These are phyloP conservation scores for Copsychus sechellarum DNA, from an alignment of 2,113 vertebrate species.

Conservation along the genomic window DNA sequence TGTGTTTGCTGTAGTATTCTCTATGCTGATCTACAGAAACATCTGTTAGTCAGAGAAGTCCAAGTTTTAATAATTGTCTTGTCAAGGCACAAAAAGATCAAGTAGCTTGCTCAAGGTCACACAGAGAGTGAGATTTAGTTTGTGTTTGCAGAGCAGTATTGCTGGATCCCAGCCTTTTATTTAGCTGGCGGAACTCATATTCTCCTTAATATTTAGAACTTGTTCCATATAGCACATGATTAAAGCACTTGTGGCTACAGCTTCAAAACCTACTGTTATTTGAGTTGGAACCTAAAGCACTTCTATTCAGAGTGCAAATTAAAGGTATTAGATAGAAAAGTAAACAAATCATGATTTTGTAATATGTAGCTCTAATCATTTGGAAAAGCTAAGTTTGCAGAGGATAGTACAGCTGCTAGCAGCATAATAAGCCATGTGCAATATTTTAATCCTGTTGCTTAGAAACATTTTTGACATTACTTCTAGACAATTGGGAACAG, in stretches of 20 bases:
- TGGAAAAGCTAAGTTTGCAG: conserved; percentile 12
- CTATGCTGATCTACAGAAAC: not conserved
- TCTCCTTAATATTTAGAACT: conserved; percentile 13
- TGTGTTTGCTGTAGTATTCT: not conserved
- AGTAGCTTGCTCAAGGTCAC: conserved; percentile 34
- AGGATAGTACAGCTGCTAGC: conserved; percentile 2
- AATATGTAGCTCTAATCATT: not conserved
- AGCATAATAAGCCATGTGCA: not conserved
- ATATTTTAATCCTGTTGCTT: conserved; percentile 9
- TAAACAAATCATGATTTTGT: not conserved
- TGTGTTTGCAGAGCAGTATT: conserved; percentile 32
- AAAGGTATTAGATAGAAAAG: conserved; percentile 21
- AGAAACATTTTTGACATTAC: conserved; percentile 13
- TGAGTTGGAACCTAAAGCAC: conserved; percentile 27
- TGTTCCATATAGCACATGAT: conserved; percentile 28
- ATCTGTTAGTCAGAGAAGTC: conserved; percentile 35
- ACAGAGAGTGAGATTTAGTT: conserved; percentile 30
- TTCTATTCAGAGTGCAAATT: not conserved
- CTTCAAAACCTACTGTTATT: not conserved
- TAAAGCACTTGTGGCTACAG: not conserved
- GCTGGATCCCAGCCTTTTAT: conserved; percentile 15
- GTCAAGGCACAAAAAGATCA: conserved; percentile 40
- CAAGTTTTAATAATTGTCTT: conserved; percentile 33
- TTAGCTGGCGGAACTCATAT: not conserved
- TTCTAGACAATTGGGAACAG: not conserved